Conservation (phyloP, 1,140 invertebrate genomes). For the Polypedilum vanderplanki region DNA sequence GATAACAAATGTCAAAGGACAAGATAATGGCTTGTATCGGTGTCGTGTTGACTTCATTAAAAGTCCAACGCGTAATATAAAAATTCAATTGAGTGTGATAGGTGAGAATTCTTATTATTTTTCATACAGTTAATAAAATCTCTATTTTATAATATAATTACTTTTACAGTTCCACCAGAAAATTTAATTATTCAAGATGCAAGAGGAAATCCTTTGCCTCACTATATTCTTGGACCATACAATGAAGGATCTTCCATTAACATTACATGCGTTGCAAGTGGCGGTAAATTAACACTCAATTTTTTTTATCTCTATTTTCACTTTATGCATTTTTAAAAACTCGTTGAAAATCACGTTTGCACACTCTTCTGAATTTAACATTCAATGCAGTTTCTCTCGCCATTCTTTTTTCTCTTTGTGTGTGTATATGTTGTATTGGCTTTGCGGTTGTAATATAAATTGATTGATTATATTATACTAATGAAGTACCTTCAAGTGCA, state of each 20-base stretch:
- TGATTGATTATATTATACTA: slow-evolving; percentile 19
- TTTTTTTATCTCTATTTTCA: too few species aligned
- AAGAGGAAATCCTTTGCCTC: slow-evolving; percentile 59
- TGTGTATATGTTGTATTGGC: too few species aligned
- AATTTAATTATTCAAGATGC: slow-evolving; percentile 67
- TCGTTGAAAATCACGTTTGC: too few species aligned
- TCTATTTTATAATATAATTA: neutral
- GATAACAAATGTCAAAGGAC: slow-evolving; percentile 55
- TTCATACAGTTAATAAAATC: neutral
- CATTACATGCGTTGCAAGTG: slow-evolving; percentile 72
- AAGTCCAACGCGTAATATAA: slow-evolving; percentile 77
- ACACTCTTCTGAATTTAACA: neutral
- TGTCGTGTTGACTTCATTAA: slow-evolving; percentile 85
- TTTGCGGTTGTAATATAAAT: neutral
- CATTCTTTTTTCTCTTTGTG: too few species aligned
- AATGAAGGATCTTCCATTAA: slow-evolving; percentile 71
- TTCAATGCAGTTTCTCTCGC: neutral
- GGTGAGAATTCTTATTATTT: slow-evolving; percentile 51
- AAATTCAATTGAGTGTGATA: slow-evolving; percentile 81
- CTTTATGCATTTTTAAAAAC: neutral
- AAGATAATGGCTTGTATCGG: slow-evolving; percentile 74
- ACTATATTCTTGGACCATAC: slow-evolving; percentile 69
- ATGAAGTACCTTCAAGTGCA: slow-evolving; percentile 11
- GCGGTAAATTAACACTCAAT: slow-evolving; percentile 53
- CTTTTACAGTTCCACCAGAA: slow-evolving; percentile 65